phyloP scores from a whole-genome alignment of 2,113 vertebrate species.

The Spea bombifrons region DNA sequence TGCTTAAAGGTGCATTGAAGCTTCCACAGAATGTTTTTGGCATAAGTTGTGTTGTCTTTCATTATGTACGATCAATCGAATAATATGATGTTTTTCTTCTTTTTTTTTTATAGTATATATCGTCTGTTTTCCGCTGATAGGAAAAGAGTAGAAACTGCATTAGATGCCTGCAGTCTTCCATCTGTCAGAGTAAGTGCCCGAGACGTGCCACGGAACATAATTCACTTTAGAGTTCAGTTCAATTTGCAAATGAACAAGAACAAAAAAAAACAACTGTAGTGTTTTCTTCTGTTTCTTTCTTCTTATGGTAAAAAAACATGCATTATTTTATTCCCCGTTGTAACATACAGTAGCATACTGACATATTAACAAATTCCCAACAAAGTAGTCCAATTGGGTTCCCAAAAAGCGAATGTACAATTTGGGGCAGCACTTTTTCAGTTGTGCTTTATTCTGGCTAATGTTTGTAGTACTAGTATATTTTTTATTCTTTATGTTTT shows the following conservation, averaged over 20 bases:
- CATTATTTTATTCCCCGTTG: neutral
- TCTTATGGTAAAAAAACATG: neutral
- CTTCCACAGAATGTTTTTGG: too few species aligned
- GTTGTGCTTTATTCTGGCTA: too few species aligned
- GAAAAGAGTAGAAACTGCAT: conserved; percentile 87
- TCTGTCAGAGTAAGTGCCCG: conserved; percentile 83
- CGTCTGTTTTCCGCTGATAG: conserved; percentile 92
- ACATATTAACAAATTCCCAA: too few species aligned
- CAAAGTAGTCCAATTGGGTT: too few species aligned
- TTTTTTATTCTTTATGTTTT: too few species aligned
- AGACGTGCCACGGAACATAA: neutral
- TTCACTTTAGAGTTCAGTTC: neutral
- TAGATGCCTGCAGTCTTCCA: conserved; percentile 91
- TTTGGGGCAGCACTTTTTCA: too few species aligned
- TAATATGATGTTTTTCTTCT: conserved; percentile 4
- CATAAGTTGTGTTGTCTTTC: neutral
- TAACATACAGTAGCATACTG: too few species aligned
- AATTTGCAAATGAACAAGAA: neutral
- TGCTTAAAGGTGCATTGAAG: too few species aligned
- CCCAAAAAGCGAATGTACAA: too few species aligned
- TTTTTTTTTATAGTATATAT: conserved; percentile 77
- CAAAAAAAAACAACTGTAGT: neutral
- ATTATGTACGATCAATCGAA: neutral
- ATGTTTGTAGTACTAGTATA: too few species aligned
- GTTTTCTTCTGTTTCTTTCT: neutral